Conservation (phyloP, 2,113 vertebrate species). For the Calonectris borealis region DNA sequence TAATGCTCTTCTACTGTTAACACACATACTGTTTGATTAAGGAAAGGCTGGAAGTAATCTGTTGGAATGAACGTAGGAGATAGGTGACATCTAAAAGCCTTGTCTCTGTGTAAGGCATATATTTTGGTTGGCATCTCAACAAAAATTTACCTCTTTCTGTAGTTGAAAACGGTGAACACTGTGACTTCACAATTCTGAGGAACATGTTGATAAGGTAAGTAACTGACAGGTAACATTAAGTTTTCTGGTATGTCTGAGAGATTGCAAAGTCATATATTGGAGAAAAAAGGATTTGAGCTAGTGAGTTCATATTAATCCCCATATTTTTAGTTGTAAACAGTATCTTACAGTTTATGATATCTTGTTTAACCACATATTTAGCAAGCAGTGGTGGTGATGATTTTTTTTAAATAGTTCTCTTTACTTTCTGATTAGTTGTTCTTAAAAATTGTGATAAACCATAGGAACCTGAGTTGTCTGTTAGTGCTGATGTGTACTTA, state of each 20-base stretch:
- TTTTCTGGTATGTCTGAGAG: not conserved
- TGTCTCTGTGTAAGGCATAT: not conserved
- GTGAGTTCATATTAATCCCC: not conserved
- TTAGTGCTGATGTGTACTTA: not conserved
- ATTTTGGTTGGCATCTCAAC: not conserved
- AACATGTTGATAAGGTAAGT: constrained; percentile 98
- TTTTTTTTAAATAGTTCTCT: not conserved
- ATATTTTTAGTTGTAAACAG: not conserved
- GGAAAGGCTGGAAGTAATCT: not conserved
- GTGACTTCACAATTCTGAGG: constrained; percentile 97
- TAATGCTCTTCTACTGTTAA: not conserved
- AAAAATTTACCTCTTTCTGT: not conserved
- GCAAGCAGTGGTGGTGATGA: not conserved
- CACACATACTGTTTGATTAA: not conserved
- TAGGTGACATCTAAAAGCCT: not conserved
- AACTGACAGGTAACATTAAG: not conserved
- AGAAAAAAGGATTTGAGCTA: not conserved
- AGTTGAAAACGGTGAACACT: constrained; percentile 98
- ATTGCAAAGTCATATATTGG: not conserved
- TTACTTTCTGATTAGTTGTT: not conserved
- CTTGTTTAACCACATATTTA: not conserved
- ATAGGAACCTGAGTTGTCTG: not conserved
- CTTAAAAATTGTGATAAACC: not conserved
- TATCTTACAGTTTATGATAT: not conserved
- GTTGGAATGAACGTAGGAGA: not conserved